phyloP scores from a whole-genome alignment of 1,140 invertebrate genomes.

The Ostrea denselamellosa region DNA sequence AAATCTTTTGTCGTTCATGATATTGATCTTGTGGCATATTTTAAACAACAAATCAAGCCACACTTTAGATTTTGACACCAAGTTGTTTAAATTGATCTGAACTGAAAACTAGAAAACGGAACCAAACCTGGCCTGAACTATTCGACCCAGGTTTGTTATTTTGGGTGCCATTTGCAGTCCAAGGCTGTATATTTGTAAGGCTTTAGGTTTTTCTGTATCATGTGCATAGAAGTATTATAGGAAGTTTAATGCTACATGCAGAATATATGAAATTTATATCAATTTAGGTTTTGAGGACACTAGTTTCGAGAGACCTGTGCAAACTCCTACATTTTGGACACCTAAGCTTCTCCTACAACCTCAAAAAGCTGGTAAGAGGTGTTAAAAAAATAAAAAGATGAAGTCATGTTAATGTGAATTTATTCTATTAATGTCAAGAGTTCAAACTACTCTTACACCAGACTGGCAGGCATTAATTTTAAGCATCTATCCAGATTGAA shows the following conservation, averaged over 20 bases:
- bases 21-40: too few species aligned
- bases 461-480: too few species aligned
- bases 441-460: too few species aligned
- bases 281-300: conserved; percentile 1
- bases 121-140: neutral
- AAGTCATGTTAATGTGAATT: neutral
- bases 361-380: neutral
- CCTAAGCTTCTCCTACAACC: neutral
- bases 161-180: too few species aligned
- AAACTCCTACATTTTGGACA: neutral
- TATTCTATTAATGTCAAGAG: neutral
- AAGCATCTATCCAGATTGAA: too few species aligned
- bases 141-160: too few species aligned
- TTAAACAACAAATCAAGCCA: too few species aligned
- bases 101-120: neutral
- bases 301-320: conserved; percentile 1
- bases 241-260: neutral
- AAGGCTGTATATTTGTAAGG: too few species aligned
- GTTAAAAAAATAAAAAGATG: neutral
- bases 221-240: neutral
- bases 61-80: too few species aligned
- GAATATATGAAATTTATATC: neutral
- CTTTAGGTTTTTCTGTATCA: too few species aligned
- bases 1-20: too few species aligned
- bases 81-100: too few species aligned